Evolutionary conservation across 2,113 vertebrate species (phyloP).

Genomic region (Chaetura pelagica): DNA sequence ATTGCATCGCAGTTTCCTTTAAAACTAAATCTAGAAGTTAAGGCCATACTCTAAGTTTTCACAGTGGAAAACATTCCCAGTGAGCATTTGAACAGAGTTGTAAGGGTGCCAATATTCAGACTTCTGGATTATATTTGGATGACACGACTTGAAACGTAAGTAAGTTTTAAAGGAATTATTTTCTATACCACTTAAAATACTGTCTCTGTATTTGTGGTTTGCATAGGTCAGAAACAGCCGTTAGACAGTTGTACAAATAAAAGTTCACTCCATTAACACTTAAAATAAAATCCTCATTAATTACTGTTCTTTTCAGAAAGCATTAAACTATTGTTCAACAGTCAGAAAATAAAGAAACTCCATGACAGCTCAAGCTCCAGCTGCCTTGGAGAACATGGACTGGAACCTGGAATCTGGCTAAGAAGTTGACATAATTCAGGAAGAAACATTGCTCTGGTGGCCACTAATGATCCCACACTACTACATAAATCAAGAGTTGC

Average conservation of each 20-base stretch:
- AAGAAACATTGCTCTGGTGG: neutral
- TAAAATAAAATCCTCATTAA: slow-evolving; percentile 17
- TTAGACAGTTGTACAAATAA: neutral
- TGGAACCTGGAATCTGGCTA: neutral
- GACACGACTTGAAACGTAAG: neutral
- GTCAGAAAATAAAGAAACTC: neutral
- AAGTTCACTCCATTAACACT: neutral
- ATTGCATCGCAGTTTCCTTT: neutral
- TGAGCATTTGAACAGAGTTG: neutral
- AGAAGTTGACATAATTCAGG: neutral
- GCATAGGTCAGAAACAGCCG: neutral
- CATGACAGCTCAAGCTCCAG: neutral
- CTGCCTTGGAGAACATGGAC: neutral
- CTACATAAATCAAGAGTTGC: neutral
- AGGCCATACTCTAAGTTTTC: neutral
- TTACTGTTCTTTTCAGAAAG: neutral
- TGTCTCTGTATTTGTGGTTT: neutral
- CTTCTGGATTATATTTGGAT: neutral
- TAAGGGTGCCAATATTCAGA: neutral
- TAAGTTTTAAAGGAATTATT: neutral
- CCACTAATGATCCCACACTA: neutral
- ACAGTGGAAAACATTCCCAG: neutral
- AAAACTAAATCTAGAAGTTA: neutral
- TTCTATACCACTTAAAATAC: neutral
- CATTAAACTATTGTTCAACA: neutral